Evolutionary conservation across 2,113 vertebrate genomes (phyloP), one percentile per base, ranked within the genome.

Genomic region (Meles meles): DNA sequence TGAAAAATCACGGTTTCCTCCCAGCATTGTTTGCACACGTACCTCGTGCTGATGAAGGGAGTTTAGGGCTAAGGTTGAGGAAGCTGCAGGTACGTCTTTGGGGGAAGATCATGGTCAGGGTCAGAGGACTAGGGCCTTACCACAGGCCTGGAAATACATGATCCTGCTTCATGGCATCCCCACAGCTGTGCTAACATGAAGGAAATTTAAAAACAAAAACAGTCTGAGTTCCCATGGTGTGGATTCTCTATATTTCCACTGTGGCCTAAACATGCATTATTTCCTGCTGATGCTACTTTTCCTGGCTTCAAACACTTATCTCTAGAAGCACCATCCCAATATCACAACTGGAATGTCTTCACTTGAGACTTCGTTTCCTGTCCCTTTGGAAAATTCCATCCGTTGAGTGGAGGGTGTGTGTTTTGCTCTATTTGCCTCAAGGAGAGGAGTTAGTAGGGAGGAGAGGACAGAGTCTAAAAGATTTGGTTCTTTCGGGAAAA

Each of bases 221-320:
- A 1, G 77, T 1, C 31, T 39, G 84, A 0, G 89, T 86, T 96
- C 95, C 96, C 96, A 83, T 27, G 86, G 88, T 61, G 85, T 29
- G 1, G 65, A 5, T 5, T 21, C 81, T n/a, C 61, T 12, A 7
- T 12, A 9, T 96, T 97, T 83, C 95, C 72, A 55, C 18, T 0
- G 0, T 83, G 34, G 72, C 71, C 95, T 3, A 49, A 89, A 94
- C 74, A 63, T 6, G 47, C 92, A 55, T 44, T 86, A 65, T 81
- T 97, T 98, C 97, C 94, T 87, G 55, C 18, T 37, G 92, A 65
- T 77, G 89, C 67, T 63, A 3, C 88, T 97, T 97, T 98, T 98
- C 97, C 97, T 97, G 90, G 95, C 97, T 96, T 69, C 79, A 25
- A 49, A 85, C 74, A 34, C 39, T 96, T 93, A 96, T 97, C 98